phyloP scores from a whole-genome alignment of 2,797 vertebrate species.

The Carapus acus region DNA sequence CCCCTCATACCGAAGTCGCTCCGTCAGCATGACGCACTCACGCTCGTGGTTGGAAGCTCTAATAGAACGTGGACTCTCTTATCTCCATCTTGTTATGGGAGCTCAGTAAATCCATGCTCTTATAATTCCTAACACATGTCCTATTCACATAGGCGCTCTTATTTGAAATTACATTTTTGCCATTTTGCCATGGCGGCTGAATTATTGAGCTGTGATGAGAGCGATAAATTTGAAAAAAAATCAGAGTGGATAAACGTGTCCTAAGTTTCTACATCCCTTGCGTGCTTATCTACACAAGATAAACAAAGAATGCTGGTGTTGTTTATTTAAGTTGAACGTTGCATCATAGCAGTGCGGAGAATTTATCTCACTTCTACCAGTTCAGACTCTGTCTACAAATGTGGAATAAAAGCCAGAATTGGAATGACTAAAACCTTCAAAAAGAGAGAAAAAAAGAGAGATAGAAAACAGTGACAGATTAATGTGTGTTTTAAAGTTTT shows the following conservation, averaged over 20 bases:
- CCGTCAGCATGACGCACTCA: no score
- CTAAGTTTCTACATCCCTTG: slow-evolving; percentile 26
- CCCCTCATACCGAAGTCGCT: no score
- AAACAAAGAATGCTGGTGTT: slow-evolving; percentile 16
- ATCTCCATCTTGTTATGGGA: neutral
- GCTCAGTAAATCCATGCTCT: neutral
- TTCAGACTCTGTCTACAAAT: neutral
- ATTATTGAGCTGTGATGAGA: neutral
- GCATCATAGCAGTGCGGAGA: neutral
- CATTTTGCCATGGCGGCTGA: neutral
- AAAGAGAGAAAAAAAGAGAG: no score
- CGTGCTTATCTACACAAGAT: slow-evolving; percentile 38
- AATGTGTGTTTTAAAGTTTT: neutral
- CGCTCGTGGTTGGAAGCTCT: no score
- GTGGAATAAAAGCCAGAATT: slow-evolving; percentile 3
- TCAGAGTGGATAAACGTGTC: slow-evolving; percentile 26
- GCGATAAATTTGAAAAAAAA: slow-evolving; percentile 18
- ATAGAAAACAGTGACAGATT: neutral
- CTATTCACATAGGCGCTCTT: slow-evolving; percentile 21
- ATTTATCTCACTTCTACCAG: neutral
- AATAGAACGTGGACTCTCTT: neutral
- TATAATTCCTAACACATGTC: slow-evolving; percentile 13
- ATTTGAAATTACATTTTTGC: neutral
- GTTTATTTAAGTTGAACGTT: slow-evolving; percentile 29
- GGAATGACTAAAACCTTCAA: no score